Conservation (phyloP, 1,140 invertebrate species). For the Hypothenemus hampei region DNA sequence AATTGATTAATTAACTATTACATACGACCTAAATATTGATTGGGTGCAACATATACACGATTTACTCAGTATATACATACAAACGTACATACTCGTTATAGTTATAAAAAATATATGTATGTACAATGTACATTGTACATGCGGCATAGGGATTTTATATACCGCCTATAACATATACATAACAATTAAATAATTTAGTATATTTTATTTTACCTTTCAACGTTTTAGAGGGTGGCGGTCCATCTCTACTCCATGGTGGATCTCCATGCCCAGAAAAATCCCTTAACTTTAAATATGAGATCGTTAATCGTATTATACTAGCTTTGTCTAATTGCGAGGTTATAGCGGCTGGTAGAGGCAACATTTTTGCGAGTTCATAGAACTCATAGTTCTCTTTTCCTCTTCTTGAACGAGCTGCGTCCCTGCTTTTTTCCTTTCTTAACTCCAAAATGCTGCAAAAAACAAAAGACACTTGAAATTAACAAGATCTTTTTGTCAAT, state of each 20-base stretch:
- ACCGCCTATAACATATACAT: not conserved
- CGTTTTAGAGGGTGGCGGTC: conserved; percentile 68
- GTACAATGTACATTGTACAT: not conserved
- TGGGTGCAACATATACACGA: not conserved
- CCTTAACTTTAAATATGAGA: conserved; percentile 92
- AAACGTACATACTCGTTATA: no score
- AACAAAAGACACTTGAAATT: no score
- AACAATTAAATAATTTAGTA: not conserved
- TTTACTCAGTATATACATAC: not conserved
- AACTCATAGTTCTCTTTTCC: conserved; percentile 99
- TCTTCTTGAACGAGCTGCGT: conserved; percentile 88
- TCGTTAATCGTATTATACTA: conserved; percentile 96
- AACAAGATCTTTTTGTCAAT: no score
- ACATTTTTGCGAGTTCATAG: conserved; percentile 96
- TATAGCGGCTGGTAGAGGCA: conserved; percentile 92
- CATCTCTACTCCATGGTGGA: conserved; percentile 85
- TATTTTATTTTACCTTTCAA: conserved; percentile 70
- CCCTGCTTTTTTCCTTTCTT: conserved; percentile 93
- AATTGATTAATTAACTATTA: no score
- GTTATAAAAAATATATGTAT: not conserved
- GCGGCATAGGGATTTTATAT: not conserved
- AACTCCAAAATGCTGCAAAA: conserved; percentile 89
- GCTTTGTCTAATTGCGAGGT: conserved; percentile 98
- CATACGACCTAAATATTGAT: no score
- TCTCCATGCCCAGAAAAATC: conserved; percentile 94